Evolutionary conservation across 2,888 invertebrate species (phyloP).

Genomic region (Quadroppia sp.): DNA sequence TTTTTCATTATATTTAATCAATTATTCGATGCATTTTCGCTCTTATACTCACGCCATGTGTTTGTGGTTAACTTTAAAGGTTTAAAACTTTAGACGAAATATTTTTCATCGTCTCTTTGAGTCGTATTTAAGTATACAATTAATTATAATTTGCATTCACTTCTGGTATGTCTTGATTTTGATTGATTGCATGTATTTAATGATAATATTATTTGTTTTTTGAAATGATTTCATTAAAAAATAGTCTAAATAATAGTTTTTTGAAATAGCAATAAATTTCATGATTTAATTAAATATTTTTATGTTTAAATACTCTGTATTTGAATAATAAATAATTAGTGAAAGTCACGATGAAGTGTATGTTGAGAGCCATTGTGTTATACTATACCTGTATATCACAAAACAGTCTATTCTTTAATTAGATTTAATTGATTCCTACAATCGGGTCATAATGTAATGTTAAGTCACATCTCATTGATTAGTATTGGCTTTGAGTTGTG

Average conservation of each 20-base stretch:
- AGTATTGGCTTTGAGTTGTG: not conserved
- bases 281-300: not conserved
- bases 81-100: not conserved
- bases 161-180: slow-evolving; percentile 18
- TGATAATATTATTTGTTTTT: too few species aligned
- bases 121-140: not conserved
- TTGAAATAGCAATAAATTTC: too few species aligned
- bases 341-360: slow-evolving; percentile 30
- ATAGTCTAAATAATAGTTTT: too few species aligned
- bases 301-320: not conserved
- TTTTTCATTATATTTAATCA: slow-evolving; percentile 12
- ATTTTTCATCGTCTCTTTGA: slow-evolving; percentile 11
- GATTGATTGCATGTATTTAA: not conserved
- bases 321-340: not conserved
- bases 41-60: not conserved
- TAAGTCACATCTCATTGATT: slow-evolving; percentile 1
- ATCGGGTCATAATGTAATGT: slow-evolving; percentile 16
- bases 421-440: slow-evolving; percentile 31
- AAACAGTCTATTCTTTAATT: slow-evolving; percentile 2
- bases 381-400: not conserved
- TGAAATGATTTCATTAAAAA: too few species aligned
- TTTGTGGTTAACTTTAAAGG: slow-evolving; percentile 29
- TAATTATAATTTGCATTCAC: not conserved
- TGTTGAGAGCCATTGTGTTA: not conserved
- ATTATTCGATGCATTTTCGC: not conserved